phyloP scores from a whole-genome alignment of 2,888 invertebrate species.

The Heteromyza rotundicornis region DNA sequence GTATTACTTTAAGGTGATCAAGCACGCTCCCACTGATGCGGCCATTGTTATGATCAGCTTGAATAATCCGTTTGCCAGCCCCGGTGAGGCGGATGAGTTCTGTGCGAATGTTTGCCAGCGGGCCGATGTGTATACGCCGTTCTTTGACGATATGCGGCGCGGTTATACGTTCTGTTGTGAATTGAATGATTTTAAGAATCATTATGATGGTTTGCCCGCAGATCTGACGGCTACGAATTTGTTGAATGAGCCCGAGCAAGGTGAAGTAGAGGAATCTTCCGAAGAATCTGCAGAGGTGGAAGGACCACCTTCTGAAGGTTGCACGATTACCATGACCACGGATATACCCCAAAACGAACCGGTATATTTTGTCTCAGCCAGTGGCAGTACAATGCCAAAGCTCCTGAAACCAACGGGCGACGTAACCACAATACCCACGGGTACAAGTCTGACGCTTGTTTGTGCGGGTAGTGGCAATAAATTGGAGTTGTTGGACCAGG shows the following conservation, averaged over 20 bases:
- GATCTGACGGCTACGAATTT: slow-evolving; percentile 7
- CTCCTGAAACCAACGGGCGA: slow-evolving; percentile 37
- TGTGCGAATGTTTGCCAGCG: slow-evolving; percentile 40
- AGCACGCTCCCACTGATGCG: slow-evolving; percentile 52
- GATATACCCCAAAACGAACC: slow-evolving; percentile 34
- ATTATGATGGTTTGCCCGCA: neutral
- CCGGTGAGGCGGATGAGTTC: slow-evolving; percentile 31
- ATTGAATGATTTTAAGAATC: neutral
- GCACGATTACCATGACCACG: slow-evolving; percentile 28
- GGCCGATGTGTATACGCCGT: slow-evolving; percentile 28
- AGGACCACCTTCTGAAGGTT: no score
- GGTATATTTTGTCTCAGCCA: slow-evolving; percentile 18
- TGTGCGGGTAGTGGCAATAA: slow-evolving; percentile 41
- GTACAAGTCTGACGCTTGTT: slow-evolving; percentile 33
- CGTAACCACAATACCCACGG: slow-evolving; percentile 28
- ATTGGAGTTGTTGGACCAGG: slow-evolving; percentile 21
- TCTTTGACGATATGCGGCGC: slow-evolving; percentile 30
- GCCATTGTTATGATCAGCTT: slow-evolving; percentile 65
- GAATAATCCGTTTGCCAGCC: slow-evolving; percentile 62
- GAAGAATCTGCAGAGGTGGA: no score
- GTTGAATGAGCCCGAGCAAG: no score
- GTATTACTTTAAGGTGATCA: slow-evolving; percentile 64
- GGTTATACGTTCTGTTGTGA: slow-evolving; percentile 46
- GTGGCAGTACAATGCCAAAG: slow-evolving; percentile 14
- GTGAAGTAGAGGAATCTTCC: no score